These are phyloP conservation scores for Incurvaria masculella DNA, from an alignment of 2,888 invertebrate species.

Conservation along the genomic window DNA sequence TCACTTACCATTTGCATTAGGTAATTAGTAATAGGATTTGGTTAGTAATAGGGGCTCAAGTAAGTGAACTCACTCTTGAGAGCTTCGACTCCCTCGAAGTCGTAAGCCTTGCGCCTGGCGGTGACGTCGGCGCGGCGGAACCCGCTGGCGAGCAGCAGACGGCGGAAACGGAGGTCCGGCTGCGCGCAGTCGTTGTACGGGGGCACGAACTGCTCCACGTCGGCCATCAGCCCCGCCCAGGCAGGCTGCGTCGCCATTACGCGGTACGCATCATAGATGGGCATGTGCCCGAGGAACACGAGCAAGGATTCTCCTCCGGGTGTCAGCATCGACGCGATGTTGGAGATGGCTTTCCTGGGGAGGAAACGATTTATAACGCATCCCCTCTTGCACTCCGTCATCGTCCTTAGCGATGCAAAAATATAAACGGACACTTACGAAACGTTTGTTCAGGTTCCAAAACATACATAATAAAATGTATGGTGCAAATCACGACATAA, in stretches of 20 bases:
- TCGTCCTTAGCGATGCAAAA: no score
- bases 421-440: no score
- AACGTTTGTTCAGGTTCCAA: no score
- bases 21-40: no score
- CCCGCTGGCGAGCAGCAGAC: constrained; percentile 55
- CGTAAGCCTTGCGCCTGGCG: constrained; percentile 53
- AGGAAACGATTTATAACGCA: no score
- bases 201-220: constrained; percentile 57
- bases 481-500: no score
- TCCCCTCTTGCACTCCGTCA: no score
- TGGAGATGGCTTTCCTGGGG: constrained; percentile 59
- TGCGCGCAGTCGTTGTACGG: constrained; percentile 57
- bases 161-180: constrained; percentile 54
- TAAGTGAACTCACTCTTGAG: constrained; percentile 63
- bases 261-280: constrained; percentile 66
- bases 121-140: constrained; percentile 60
- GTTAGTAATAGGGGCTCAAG: no score
- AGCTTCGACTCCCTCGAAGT: constrained; percentile 53
- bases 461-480: no score
- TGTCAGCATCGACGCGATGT: constrained; percentile 63
- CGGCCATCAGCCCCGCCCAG: constrained; percentile 61
- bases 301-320: constrained; percentile 67
- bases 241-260: constrained; percentile 41
- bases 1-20: no score
- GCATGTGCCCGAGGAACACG: constrained; percentile 65